Evolutionary conservation across 2,888 invertebrate genomes (phyloP).

Genomic region (Hyppa rectilinea): DNA sequence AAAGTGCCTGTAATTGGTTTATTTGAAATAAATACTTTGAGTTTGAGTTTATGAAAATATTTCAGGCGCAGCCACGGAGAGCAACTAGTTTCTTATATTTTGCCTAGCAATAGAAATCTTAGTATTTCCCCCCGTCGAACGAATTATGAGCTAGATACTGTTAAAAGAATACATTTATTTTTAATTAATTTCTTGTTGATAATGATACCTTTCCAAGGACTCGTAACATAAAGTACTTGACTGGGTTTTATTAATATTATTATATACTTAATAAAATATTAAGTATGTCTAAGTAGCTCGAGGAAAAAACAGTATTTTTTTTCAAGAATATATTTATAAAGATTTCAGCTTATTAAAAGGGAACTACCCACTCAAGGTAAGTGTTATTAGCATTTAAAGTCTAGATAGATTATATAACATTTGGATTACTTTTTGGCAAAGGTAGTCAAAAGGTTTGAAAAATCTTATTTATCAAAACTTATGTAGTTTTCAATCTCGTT

Average conservation of each 20-base stretch:
- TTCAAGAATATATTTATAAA: not conserved
- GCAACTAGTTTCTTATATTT: not conserved
- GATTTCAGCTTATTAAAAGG: not conserved
- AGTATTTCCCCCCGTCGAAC: not conserved
- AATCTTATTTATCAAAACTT: not conserved
- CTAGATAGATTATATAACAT: not conserved
- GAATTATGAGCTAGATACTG: not conserved
- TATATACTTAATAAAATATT: slow-evolving; percentile 5
- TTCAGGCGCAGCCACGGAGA: no score
- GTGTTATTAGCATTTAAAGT: not conserved
- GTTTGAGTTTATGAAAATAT: no score
- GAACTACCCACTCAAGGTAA: not conserved
- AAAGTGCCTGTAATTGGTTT: no score
- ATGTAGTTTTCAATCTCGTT: not conserved
- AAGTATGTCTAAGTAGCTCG: not conserved
- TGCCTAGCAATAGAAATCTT: not conserved
- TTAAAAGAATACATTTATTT: slow-evolving; percentile 1
- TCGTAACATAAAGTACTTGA: not conserved
- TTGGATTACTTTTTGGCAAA: not conserved
- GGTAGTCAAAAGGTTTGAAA: not conserved
- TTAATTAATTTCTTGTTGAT: slow-evolving; percentile 8
- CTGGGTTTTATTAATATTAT: slow-evolving; percentile 20
- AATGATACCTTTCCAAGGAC: no score
- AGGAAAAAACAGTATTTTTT: not conserved
- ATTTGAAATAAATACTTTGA: no score